Conservation (phyloP, 2,888 invertebrate species). For the Koerneria pararmatus region DNA sequence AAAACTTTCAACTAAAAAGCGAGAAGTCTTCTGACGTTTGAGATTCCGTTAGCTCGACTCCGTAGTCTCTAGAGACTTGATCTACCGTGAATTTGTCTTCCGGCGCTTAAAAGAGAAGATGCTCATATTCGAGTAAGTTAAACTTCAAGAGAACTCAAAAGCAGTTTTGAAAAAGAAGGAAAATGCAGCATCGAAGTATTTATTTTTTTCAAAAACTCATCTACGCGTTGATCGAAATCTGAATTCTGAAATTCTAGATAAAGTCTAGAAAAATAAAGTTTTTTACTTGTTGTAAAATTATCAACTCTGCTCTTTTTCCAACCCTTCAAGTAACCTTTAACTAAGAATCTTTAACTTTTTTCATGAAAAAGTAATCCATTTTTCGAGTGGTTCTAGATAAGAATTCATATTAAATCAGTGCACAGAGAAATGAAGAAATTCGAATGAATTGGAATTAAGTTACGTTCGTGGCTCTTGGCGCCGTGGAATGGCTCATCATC, state of each 20-base stretch:
- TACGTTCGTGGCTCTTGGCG: constrained; percentile 16
- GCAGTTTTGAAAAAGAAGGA: background rate
- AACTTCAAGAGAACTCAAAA: background rate
- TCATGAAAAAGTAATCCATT: no score
- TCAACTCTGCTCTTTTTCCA: background rate
- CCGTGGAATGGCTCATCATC: constrained; percentile 38
- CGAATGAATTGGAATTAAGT: background rate
- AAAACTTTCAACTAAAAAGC: background rate
- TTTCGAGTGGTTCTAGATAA: no score
- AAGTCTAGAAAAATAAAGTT: no score
- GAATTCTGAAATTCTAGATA: no score
- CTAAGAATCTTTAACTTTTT: no score
- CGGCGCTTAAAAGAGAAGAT: constrained; percentile 35
- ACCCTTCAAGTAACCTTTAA: no score
- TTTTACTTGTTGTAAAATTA: background rate
- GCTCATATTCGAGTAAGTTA: background rate
- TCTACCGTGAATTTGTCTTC: constrained; percentile 49
- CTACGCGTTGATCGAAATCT: no score
- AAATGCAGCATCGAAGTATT: no score
- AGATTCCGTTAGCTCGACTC: constrained; percentile 50
- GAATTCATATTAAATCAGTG: no score
- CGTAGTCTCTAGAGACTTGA: constrained; percentile 50
- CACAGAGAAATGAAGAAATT: no score
- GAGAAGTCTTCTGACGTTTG: constrained; percentile 35
- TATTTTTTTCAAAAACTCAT: no score